Conservation (phyloP, 2,888 invertebrate genomes). For the Actias luna region DNA sequence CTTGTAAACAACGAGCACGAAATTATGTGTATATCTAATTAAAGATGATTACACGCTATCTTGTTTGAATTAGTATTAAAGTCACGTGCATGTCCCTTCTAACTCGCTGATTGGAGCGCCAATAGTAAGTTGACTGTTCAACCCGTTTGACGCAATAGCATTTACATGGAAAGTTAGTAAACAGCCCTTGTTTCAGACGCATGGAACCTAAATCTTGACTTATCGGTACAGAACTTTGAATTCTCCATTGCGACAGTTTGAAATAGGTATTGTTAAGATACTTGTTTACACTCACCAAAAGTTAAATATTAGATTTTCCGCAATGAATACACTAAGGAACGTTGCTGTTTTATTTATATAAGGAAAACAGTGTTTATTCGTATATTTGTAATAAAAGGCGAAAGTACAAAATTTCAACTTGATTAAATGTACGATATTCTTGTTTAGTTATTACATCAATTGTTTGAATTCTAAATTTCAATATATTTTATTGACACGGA, state of each 20-base stretch:
- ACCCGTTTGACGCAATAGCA: constrained; percentile 20
- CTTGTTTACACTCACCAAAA: constrained; percentile 12
- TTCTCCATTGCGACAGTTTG: constrained; percentile 24
- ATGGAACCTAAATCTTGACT: constrained; percentile 41
- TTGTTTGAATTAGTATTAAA: constrained; percentile 1
- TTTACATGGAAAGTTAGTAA: constrained; percentile 43
- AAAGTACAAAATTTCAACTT: too few relatives aligned
- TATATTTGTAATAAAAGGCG: too few relatives aligned
- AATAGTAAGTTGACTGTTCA: neutral
- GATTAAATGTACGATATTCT: neutral
- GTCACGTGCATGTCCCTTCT: constrained; percentile 1
- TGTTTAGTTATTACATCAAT: neutral
- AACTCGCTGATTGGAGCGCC: constrained; percentile 1
- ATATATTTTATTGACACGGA: too few relatives aligned
- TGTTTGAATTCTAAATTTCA: neutral
- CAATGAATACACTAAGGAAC: too few relatives aligned
- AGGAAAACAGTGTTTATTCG: neutral
- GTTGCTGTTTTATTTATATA: neutral
- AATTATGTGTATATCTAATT: neutral
- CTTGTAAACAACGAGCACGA: neutral
- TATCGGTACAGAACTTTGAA: constrained; percentile 33
- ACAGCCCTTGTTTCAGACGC: constrained; percentile 28
- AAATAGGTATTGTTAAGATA: constrained; percentile 21
- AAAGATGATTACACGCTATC: neutral
- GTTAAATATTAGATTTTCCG: neutral